Percentiles rank a stretch among this genome's conserved stretches.
phyloP scores from a whole-genome alignment of 2,113 vertebrate species.

The Notechis scutatus region DNA sequence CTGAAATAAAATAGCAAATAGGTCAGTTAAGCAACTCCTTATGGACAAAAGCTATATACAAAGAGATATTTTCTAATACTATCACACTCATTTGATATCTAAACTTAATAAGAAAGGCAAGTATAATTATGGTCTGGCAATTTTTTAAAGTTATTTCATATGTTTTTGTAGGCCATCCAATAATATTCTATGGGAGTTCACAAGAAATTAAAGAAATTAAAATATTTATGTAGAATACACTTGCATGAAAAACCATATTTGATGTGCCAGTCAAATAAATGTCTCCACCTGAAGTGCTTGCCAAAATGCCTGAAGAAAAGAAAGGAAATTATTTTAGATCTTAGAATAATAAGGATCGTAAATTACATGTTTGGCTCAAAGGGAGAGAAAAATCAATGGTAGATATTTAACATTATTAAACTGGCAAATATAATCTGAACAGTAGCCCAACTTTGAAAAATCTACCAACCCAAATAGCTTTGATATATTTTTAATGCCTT shows the following conservation, averaged over 20 bases:
- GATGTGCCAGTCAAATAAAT: slow-evolving; percentile 17
- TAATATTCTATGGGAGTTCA: neutral
- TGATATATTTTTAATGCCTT: neutral
- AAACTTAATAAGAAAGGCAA: neutral
- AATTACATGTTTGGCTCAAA: neutral
- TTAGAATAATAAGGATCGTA: slow-evolving; percentile 2
- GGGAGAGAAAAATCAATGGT: neutral
- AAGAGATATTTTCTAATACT: neutral
- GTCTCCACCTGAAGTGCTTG: neutral
- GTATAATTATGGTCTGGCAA: neutral
- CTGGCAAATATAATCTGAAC: slow-evolving; percentile 17
- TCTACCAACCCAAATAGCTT: slow-evolving; percentile 26
- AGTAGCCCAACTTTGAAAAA: slow-evolving; percentile 28
- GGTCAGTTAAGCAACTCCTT: neutral
- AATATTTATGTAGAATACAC: neutral
- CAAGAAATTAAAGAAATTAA: neutral
- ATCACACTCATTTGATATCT: neutral
- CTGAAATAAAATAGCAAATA: neutral
- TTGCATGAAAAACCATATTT: neutral
- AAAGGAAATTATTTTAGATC: neutral
- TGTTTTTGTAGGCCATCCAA: neutral
- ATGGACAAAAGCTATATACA: neutral
- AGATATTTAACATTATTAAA: slow-evolving; percentile 4
- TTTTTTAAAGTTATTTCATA: neutral
- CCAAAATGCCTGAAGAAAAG: neutral